A percentile compares a stretch with the other conserved stretches of the same genome.
These are phyloP conservation scores for Hoplostethus atlanticus DNA, from an alignment of 2,797 vertebrate genomes.

Conservation along the genomic window DNA sequence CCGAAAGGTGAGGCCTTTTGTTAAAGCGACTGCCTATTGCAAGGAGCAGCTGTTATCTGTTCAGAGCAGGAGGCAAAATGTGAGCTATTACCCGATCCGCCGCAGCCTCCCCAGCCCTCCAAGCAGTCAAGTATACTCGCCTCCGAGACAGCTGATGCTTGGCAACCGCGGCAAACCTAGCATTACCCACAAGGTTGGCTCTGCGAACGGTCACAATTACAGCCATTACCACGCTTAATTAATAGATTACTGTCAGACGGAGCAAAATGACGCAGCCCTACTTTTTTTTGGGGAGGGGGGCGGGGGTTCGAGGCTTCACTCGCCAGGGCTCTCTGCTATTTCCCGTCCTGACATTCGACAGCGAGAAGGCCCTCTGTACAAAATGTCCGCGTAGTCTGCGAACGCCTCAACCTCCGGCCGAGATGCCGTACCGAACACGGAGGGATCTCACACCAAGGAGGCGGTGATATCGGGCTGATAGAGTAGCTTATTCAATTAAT, in stretches of 20 bases:
- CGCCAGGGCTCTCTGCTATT: background rate
- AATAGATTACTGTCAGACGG: conserved; percentile 72
- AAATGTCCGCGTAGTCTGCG: conserved; percentile 9
- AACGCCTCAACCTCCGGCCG: conserved; percentile 27
- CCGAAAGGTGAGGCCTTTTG: conserved; percentile 52
- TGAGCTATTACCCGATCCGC: conserved; percentile 15
- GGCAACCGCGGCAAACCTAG: conserved; percentile 51
- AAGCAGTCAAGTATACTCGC: conserved; percentile 64
- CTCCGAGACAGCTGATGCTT: conserved; percentile 61
- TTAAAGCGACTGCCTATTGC: conserved; percentile 30
- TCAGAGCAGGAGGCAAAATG: conserved; percentile 59
- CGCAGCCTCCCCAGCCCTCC: conserved; percentile 31
- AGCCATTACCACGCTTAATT: conserved; percentile 65
- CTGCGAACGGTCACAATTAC: conserved; percentile 63
- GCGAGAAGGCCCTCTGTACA: conserved; percentile 12
- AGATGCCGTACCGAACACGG: conserved; percentile 1
- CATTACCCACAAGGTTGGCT: conserved; percentile 63
- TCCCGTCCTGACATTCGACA: background rate
- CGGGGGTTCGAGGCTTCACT: conserved; percentile 11
- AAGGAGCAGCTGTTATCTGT: conserved; percentile 67
- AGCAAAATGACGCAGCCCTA: conserved; percentile 39
- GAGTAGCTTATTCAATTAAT: conserved; percentile 44
- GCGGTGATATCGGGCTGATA: conserved; percentile 28
- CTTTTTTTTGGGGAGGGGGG: background rate
- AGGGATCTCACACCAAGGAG: conserved; percentile 6